Conservation (phyloP, 2,797 vertebrate species). For the Sebastiscus tertius region DNA sequence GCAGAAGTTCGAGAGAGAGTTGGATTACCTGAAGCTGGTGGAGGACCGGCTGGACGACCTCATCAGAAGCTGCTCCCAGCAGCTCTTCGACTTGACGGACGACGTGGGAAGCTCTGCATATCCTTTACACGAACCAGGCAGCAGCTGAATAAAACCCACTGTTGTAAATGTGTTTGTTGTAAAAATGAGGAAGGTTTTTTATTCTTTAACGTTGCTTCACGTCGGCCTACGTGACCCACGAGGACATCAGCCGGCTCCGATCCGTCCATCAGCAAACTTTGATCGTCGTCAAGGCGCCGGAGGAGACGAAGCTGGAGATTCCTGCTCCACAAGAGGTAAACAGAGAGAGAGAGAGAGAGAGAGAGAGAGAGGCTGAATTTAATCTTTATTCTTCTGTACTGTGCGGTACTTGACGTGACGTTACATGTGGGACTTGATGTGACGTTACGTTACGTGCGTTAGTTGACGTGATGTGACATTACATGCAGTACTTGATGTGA, state of each 20-base stretch:
- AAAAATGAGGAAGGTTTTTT: neutral
- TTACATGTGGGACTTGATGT: too few relatives aligned
- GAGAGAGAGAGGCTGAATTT: neutral
- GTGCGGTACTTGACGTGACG: too few relatives aligned
- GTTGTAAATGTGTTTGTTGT: neutral
- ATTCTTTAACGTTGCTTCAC: slow-evolving; percentile 83
- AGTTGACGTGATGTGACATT: too few relatives aligned
- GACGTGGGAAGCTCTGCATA: slow-evolving; percentile 88
- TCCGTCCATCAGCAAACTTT: slow-evolving; percentile 91
- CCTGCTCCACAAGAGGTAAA: slow-evolving; percentile 85
- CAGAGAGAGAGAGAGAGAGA: neutral
- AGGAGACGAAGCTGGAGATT: slow-evolving; percentile 92
- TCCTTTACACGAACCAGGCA: slow-evolving; percentile 79
- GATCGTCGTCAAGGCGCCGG: slow-evolving; percentile 90
- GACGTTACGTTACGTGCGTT: too few relatives aligned
- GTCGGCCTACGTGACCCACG: slow-evolving; percentile 90
- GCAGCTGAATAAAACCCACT: neutral
- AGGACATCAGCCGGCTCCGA: slow-evolving; percentile 86
- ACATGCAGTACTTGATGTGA: too few relatives aligned
- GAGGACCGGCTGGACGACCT: slow-evolving; percentile 91
- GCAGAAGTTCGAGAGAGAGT: slow-evolving; percentile 81
- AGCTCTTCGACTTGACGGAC: slow-evolving; percentile 90
- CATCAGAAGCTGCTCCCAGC: slow-evolving; percentile 90
- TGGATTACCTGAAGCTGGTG: slow-evolving; percentile 86
- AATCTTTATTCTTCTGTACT: too few relatives aligned